phyloP scores from a whole-genome alignment of 1,140 invertebrate species.

The Eriocheir sinensis region DNA sequence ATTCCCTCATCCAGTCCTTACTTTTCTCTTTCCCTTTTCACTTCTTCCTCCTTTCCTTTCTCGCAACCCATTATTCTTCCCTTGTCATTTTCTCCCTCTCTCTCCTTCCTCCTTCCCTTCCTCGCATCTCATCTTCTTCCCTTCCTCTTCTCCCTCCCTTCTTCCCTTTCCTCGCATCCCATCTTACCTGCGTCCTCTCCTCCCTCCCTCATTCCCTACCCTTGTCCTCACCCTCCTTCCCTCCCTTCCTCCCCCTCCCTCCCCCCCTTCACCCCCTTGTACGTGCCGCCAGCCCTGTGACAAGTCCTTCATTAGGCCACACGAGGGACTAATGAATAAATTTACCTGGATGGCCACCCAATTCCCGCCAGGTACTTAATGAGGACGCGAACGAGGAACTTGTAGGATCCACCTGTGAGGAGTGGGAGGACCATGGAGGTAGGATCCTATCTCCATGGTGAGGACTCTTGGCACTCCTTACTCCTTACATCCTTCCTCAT shows the following conservation, averaged over 20 bases:
- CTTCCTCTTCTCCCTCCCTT: not conserved
- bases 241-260: not conserved
- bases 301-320: conserved; percentile 54
- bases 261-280: not conserved
- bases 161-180: not conserved
- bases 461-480: not conserved
- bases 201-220: not conserved
- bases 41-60: not conserved
- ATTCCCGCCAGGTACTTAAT: not conserved
- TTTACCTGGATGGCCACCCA: conserved; percentile 48
- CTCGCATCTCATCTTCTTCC: not conserved
- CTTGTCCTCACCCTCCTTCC: not conserved
- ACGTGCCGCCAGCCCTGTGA: not conserved
- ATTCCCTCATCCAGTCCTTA: not conserved
- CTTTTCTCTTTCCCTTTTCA: not conserved
- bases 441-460: not conserved
- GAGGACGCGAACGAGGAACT: conserved; percentile 43
- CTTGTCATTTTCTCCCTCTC: not conserved
- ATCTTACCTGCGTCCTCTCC: too few relatives aligned
- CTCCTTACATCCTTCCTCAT: not conserved
- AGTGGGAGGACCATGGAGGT: not conserved
- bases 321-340: conserved; percentile 63
- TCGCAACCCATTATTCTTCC: not conserved
- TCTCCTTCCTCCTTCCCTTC: not conserved
- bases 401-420: not conserved